phyloP scores from a whole-genome alignment of 2,888 invertebrate genomes.

The Geotrupes spiniger region DNA sequence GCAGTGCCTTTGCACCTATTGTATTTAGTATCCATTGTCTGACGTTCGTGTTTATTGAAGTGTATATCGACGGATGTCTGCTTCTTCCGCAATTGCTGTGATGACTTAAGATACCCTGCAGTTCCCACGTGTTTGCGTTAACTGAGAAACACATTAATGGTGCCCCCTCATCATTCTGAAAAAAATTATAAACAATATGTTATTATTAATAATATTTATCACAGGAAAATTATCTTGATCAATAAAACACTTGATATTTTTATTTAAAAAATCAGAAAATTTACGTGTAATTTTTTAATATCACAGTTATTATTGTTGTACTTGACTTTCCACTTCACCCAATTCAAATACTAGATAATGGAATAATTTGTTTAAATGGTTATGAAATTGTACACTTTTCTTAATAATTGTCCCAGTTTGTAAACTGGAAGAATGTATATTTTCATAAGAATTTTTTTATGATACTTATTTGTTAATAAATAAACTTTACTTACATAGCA shows the following conservation, averaged over 20 bases:
- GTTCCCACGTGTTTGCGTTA: constrained; percentile 55
- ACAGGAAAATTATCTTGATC: neutral
- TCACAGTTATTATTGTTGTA: too few relatives aligned
- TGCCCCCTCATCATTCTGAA: constrained; percentile 65
- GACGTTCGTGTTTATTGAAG: constrained; percentile 46
- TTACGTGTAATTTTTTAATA: too few relatives aligned
- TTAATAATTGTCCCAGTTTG: too few relatives aligned
- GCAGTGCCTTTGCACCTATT: constrained; percentile 38
- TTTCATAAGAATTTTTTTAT: too few relatives aligned
- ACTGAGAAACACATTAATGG: constrained; percentile 62
- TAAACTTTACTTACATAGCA: constrained; percentile 60
- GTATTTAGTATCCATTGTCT: constrained; percentile 50
- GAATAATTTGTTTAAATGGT: too few relatives aligned
- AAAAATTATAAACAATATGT: constrained; percentile 21
- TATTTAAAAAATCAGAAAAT: too few relatives aligned
- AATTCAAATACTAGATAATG: too few relatives aligned
- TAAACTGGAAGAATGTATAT: too few relatives aligned
- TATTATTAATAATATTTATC: constrained; percentile 9
- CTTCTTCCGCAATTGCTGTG: constrained; percentile 60
- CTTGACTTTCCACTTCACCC: too few relatives aligned
- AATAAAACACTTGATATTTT: too few relatives aligned
- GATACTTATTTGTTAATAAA: too few relatives aligned
- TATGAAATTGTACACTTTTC: too few relatives aligned
- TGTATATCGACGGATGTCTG: constrained; percentile 58
- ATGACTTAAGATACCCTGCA: constrained; percentile 60